Percentiles rank a stretch among this genome's conserved stretches.
These are phyloP conservation scores for Linnaemya tessellans DNA, from an alignment of 2,888 invertebrate genomes.

Conservation along the genomic window DNA sequence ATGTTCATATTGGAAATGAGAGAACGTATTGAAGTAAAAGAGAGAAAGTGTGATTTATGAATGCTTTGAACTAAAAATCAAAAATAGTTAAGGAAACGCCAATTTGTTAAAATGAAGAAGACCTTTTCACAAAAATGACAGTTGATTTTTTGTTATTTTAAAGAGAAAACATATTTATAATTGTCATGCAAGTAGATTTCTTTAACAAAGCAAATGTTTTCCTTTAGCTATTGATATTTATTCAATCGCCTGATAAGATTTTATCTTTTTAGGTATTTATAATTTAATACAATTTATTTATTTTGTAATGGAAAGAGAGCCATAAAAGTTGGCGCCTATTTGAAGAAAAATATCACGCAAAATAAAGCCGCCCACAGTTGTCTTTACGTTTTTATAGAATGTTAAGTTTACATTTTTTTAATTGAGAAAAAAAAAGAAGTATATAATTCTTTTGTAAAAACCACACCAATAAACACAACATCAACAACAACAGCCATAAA, in stretches of 20 bases:
- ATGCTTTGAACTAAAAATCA: slow-evolving; percentile 51
- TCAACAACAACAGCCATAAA: slow-evolving; percentile 73
- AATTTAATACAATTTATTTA: slow-evolving; percentile 24
- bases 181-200: slow-evolving; percentile 53
- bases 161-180: slow-evolving; percentile 36
- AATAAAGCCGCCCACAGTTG: slow-evolving; percentile 62
- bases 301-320: slow-evolving; percentile 37
- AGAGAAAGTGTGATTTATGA: slow-evolving; percentile 47
- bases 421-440: slow-evolving; percentile 30
- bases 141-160: too few relatives aligned
- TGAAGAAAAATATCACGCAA: slow-evolving; percentile 30
- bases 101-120: slow-evolving; percentile 46
- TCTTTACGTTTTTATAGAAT: slow-evolving; percentile 33
- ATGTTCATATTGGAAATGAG: slow-evolving; percentile 38
- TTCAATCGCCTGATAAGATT: slow-evolving; percentile 53
- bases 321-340: slow-evolving; percentile 64
- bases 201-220: slow-evolving; percentile 30
- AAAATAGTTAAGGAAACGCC: slow-evolving; percentile 32
- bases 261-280: slow-evolving; percentile 15
- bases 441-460: slow-evolving; percentile 60
- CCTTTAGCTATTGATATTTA: slow-evolving; percentile 26
- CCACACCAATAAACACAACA: slow-evolving; percentile 72
- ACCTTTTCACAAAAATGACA: slow-evolving; percentile 29
- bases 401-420: slow-evolving; percentile 26
- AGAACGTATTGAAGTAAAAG: slow-evolving; percentile 41